A percentile compares a stretch with the other conserved stretches of the same genome.
Conservation (phyloP, 2,797 vertebrate species). For the Schizopygopsis malacanthus region DNA sequence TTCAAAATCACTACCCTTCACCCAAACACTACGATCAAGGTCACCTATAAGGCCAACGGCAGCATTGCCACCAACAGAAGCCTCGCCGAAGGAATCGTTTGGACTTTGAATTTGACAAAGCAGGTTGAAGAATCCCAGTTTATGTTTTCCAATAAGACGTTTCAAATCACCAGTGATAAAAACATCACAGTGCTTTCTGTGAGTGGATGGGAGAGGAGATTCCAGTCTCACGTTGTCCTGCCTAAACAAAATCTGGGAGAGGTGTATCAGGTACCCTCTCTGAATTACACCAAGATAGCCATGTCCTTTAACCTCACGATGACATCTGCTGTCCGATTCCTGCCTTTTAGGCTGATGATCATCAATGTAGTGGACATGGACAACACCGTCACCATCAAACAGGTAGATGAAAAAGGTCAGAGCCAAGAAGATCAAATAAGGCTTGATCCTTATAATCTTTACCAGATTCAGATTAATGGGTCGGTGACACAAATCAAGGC, state of each 20-base stretch:
- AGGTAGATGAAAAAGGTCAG: fast-evolving
- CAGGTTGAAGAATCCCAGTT: slow-evolving; percentile 4
- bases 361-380: slow-evolving; percentile 32
- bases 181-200: slow-evolving; percentile 59
- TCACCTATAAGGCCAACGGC: not conserved
- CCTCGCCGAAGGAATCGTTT: fast-evolving
- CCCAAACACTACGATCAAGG: fast-evolving
- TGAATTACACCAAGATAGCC: not conserved
- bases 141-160: fast-evolving
- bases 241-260: slow-evolving; percentile 57
- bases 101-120: fast-evolving
- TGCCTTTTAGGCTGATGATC: slow-evolving; percentile 69
- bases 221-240: slow-evolving; percentile 66
- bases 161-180: slow-evolving; percentile 59
- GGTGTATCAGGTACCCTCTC: slow-evolving; percentile 67
- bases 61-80: fast-evolving
- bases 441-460: not conserved
- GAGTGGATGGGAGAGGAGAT: slow-evolving; percentile 52
- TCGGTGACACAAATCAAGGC: fast-evolving
- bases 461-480: slow-evolving; percentile 43
- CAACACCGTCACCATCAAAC: slow-evolving; percentile 51
- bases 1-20: slow-evolving; percentile 62
- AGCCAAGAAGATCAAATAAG: fast-evolving
- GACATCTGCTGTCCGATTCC: not conserved
- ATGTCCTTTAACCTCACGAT: fast-evolving